Conservation (phyloP, 2,888 invertebrate genomes). For the Conomelus anceps region DNA sequence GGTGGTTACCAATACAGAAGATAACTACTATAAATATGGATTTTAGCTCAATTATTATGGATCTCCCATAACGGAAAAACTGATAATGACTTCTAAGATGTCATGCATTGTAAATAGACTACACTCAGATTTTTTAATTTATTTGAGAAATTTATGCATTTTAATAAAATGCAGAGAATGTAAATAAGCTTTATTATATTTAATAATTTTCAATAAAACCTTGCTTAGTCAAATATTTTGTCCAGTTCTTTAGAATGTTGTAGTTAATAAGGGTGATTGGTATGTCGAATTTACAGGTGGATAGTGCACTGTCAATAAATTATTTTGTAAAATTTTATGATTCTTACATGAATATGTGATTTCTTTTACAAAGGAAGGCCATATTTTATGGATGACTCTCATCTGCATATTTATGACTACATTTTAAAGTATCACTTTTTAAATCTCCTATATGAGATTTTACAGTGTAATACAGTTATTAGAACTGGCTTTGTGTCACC, state of each 20-base stretch:
- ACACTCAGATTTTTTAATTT: background rate
- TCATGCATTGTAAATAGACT: background rate
- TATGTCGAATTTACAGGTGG: no score
- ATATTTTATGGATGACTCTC: no score
- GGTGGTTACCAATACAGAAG: constrained; percentile 12
- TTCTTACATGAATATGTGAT: no score
- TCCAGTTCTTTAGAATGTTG: background rate
- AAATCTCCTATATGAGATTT: no score
- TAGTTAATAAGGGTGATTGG: no score
- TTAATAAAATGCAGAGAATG: background rate
- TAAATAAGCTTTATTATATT: background rate
- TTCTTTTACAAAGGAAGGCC: no score
- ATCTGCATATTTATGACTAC: no score
- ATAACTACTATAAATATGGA: background rate
- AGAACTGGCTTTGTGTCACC: no score
- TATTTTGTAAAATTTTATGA: no score
- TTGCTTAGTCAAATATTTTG: background rate
- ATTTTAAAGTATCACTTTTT: no score
- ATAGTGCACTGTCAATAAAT: no score
- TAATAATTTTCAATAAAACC: background rate
- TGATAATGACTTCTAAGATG: background rate
- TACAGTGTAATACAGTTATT: no score
- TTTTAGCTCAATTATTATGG: background rate
- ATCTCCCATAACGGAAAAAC: background rate
- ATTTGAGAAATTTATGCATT: background rate